Evolutionary conservation across 2,888 invertebrate genomes (phyloP), one percentile per base, ranked within the genome.

Genomic region (Hemithea aestivaria): DNA sequence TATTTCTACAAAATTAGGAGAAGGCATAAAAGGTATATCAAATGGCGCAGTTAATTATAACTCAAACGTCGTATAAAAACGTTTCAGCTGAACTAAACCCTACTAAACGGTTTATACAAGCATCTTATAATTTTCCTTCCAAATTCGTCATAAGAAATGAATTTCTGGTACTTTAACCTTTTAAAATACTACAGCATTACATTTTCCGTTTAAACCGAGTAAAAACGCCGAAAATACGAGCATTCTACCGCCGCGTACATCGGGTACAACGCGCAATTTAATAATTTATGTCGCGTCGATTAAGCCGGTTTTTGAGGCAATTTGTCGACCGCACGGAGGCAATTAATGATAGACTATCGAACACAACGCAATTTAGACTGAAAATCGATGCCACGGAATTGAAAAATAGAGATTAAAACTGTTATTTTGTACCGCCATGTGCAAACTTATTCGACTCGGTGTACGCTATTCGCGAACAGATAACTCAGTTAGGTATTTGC

Each of bases 381-480:
- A 48, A 56, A 61, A 62, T 56, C 43, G 27, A 44, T 48, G 20
- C 10, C 1, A 34, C 20, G 30, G 51, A 36, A 41, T 42, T 28
- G 40, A 44, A 50, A 46, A 34, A 4, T 32, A 20, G 26, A 36
- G 48, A 53, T 45, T 43, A 52, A 62, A 56, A 38, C 40, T 41
- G 37, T 36, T 38, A 58, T 57, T 66, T 63, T 53, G 53, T 58
- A 33, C 53, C 43, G 56, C 54, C 43, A 60, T 51, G 53, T 63
- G 61, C 56, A 61, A 81, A 85, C 80, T 69, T 80, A 73, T 84
- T 83, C 74, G 63, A 66, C 67, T 68, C 53, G 56, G 35, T 81
- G 87, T 85, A 84, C 80, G 45, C 84, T 83, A 82, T 85, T 87
- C 84, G 85, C 85, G 75, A 84, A 85, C 73, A 77, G 81, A 82